Evolutionary conservation across 1,140 invertebrate species (phyloP).

Genomic region (Gyrodactylus salaris): DNA sequence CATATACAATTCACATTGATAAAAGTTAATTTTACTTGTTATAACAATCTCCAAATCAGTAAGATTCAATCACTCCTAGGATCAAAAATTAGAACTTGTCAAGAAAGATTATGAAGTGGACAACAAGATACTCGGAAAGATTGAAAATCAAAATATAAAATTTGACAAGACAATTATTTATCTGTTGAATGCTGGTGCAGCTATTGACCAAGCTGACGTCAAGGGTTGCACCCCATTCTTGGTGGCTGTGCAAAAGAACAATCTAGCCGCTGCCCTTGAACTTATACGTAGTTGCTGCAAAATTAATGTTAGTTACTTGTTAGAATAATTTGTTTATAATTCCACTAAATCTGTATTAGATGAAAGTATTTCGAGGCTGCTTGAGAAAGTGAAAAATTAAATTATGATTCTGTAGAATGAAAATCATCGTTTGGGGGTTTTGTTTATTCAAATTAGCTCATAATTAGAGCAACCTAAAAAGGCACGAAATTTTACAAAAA

Average conservation of each 20-base stretch:
- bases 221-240: background rate
- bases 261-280: background rate
- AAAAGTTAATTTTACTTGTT: no score
- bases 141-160: background rate
- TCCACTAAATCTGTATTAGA: background rate
- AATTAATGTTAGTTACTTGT: background rate
- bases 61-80: no score
- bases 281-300: background rate
- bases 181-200: background rate
- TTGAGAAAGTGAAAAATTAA: background rate
- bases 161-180: background rate
- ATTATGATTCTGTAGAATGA: background rate
- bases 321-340: background rate
- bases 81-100: no score
- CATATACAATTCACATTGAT: no score
- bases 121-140: no score
- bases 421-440: background rate
- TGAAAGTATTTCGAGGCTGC: background rate
- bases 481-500: background rate
- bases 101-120: no score
- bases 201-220: background rate
- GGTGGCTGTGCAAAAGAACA: background rate
- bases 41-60: no score
- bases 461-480: background rate
- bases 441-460: background rate